Percentiles rank a stretch among this genome's conserved stretches.
Conservation (phyloP, 92 coral and sea anemone genomes). For the Palythoa grandiflora region DNA sequence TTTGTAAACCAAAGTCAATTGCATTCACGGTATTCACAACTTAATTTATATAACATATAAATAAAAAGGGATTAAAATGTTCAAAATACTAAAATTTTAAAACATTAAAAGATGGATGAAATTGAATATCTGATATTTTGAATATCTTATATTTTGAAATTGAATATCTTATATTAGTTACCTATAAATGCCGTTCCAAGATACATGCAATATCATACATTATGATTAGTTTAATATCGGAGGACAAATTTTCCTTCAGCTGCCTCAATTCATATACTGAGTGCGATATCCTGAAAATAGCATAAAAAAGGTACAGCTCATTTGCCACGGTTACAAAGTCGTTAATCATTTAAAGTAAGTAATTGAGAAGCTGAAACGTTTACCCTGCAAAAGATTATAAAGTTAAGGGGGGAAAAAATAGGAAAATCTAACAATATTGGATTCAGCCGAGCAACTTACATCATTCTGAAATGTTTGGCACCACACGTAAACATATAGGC, state of each 20-base stretch:
- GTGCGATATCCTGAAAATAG: conserved; percentile 60
- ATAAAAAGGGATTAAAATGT: neutral
- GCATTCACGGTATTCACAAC: neutral
- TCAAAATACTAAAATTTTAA: too few species aligned
- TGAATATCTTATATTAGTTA: neutral
- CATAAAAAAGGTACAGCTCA: neutral
- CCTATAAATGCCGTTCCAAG: conserved; percentile 58
- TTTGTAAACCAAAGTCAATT: neutral
- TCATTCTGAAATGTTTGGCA: too few species aligned
- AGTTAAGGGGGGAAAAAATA: too few species aligned
- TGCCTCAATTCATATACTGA: conserved; percentile 64
- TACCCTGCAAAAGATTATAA: too few species aligned
- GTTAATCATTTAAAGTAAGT: neutral
- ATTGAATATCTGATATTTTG: too few species aligned
- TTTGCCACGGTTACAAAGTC: neutral
- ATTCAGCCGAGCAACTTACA: too few species aligned
- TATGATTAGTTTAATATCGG: conserved; percentile 25
- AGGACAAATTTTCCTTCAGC: conserved; percentile 18
- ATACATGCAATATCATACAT: conserved; percentile 53
- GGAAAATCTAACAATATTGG: too few species aligned
- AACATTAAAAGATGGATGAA: too few species aligned
- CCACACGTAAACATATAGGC: too few species aligned
- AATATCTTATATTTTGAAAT: too few species aligned
- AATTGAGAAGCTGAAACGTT: too few species aligned
- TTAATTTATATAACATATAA: neutral